phyloP scores from a whole-genome alignment of 2,113 vertebrate genomes.

The Cyphomyrus plagiostoma region DNA sequence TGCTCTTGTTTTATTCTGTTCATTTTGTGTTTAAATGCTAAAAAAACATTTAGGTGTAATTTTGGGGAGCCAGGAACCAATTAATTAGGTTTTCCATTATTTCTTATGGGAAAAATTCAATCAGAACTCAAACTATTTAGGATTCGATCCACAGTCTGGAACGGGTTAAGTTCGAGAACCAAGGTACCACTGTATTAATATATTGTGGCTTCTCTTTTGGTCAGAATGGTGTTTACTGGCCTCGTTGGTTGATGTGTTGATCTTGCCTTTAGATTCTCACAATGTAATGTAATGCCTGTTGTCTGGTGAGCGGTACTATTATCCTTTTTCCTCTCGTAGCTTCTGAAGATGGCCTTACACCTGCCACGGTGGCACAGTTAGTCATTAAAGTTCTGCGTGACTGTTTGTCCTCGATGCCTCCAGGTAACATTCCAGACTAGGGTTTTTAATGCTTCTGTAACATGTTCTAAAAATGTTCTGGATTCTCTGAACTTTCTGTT shows the following conservation, averaged over 20 bases:
- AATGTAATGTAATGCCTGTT: neutral
- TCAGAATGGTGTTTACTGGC: neutral
- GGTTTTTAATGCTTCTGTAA: neutral
- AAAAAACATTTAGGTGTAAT: too few relatives aligned
- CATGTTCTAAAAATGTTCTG: neutral
- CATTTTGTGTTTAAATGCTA: too few relatives aligned
- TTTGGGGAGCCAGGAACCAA: too few relatives aligned
- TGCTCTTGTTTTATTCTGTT: too few relatives aligned
- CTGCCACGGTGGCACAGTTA: constrained; percentile 74
- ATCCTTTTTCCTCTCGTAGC: constrained; percentile 50
- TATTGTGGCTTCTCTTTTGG: constrained; percentile 15
- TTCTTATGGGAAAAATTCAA: too few relatives aligned
- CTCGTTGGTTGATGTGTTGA: neutral
- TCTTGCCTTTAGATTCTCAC: neutral
- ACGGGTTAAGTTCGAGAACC: too few relatives aligned
- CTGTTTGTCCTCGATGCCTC: constrained; percentile 85
- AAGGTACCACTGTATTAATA: neutral
- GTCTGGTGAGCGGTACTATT: neutral
- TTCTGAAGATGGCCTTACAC: constrained; percentile 78
- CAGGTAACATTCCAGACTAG: constrained; percentile 60
- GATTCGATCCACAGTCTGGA: too few relatives aligned
- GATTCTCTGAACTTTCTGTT: neutral
- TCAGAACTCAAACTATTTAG: too few relatives aligned
- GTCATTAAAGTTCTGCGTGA: constrained; percentile 73
- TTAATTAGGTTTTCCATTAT: too few relatives aligned